Evolutionary conservation across 2,113 vertebrate genomes (phyloP), one percentile per base, ranked within the genome.

Genomic region (Bufo gargarizans): DNA sequence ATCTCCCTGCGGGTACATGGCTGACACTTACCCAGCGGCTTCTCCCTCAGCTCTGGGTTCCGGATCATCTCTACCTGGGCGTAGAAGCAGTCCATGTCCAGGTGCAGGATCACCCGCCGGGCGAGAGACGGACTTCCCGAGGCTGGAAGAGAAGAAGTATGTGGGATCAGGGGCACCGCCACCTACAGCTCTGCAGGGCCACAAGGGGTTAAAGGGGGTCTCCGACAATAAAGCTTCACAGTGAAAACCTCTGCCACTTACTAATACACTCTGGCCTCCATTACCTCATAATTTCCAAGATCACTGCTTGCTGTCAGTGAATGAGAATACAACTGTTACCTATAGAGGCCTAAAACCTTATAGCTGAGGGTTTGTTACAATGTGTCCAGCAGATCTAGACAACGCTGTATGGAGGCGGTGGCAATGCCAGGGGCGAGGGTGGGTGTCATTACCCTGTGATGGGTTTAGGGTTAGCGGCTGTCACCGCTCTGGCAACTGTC

Each of bases 51-150:
- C 19, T 94, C 93, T 19, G 97, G 97, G 84, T 97, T 95, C 69
- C 93, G 94, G 90, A 97, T 95, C 96, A 97, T 99, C 92, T 99
- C 98, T 77, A 99, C 97, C 92, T 99, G 97, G 0, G 97, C 97
- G 4, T 99, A 99, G 92, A 97, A 98, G 88, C 98, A 99, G 88
- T 99, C 97, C 92, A 98, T 85, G 91, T 99, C 97, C 78, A 98
- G 87, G 67, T 99, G 97, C 5, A 96, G 86, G 69, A 98, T 93
- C 77, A 98, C 94, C 91, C 94, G 93, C 43, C 88, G 0, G 0
- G 56, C 55, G 0, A 20, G 20, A 79, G 82, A 45, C 22, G 1
- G 49, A 80, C 0, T 63, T 17, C 58, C 43, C 13, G n/a, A 19
- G 74, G 12, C 87, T 88, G 43, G 8, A 49, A 6, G 53, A 6